Conservation (phyloP, 2,888 invertebrate species). For the Poecilus cupreus region DNA sequence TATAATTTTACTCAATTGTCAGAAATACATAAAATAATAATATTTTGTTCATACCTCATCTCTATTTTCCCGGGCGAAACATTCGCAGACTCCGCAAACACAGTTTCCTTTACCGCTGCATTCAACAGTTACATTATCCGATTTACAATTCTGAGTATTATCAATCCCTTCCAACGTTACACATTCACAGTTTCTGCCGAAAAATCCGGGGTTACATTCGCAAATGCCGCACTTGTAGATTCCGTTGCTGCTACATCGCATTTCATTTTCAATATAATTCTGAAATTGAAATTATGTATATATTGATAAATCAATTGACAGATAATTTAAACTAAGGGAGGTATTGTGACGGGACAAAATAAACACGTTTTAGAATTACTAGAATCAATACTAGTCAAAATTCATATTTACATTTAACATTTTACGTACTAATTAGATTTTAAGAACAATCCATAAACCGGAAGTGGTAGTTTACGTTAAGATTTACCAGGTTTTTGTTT, state of each 20-base stretch:
- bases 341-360: no score
- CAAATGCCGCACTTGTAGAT: slow-evolving; percentile 94
- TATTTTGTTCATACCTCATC: slow-evolving; percentile 75
- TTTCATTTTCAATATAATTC: slow-evolving; percentile 80
- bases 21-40: background rate
- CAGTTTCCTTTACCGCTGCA: slow-evolving; percentile 88
- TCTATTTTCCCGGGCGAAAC: slow-evolving; percentile 78
- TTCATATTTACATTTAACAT: no score
- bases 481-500: no score
- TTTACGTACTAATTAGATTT: no score
- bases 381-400: no score
- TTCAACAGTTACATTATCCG: slow-evolving; percentile 79
- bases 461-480: no score
- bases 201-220: slow-evolving; percentile 85
- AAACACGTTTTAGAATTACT: no score
- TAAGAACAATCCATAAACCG: no score
- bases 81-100: slow-evolving; percentile 87
- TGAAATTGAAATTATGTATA: slow-evolving; percentile 65
- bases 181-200: slow-evolving; percentile 94
- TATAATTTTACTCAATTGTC: no score
- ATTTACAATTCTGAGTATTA: slow-evolving; percentile 77
- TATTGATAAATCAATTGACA: no score
- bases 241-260: slow-evolving; percentile 84
- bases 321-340: no score
- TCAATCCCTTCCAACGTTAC: slow-evolving; percentile 69